Evolutionary conservation across 1,140 invertebrate genomes (phyloP).

Genomic region (Macrobrachium rosenbergii): DNA sequence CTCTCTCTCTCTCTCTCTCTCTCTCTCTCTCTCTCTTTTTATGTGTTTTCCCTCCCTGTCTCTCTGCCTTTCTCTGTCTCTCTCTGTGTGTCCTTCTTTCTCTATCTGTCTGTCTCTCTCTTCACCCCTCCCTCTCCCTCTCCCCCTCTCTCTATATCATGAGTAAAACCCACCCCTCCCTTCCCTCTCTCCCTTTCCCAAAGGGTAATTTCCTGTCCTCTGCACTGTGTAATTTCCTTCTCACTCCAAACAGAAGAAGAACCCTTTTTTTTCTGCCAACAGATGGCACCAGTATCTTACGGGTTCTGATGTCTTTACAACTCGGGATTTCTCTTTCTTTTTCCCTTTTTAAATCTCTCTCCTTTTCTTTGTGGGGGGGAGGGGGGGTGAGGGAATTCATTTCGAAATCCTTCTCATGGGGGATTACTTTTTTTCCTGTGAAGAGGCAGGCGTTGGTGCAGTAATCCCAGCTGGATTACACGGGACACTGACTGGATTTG

Average conservation of each 20-base stretch:
- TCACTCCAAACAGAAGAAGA: conserved; percentile 6
- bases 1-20: conserved; percentile 16
- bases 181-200: neutral
- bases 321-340: too few relatives aligned
- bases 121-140: conserved; percentile 15
- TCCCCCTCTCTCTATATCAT: conserved; percentile 15
- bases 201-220: neutral
- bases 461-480: too few relatives aligned
- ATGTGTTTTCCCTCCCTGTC: neutral
- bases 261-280: too few relatives aligned
- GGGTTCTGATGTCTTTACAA: too few relatives aligned
- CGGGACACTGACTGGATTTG: too few relatives aligned
- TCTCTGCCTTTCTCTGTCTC: neutral
- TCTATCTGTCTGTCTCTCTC: conserved; percentile 29
- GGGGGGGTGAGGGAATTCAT: too few relatives aligned
- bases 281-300: too few relatives aligned
- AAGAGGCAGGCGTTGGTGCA: too few relatives aligned
- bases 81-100: conserved; percentile 27
- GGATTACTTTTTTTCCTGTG: too few relatives aligned
- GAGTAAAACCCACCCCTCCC: neutral
- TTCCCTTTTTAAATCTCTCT: too few relatives aligned
- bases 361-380: too few relatives aligned
- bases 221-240: neutral
- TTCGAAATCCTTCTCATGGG: too few relatives aligned
- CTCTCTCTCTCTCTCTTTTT: neutral